phyloP scores from a whole-genome alignment of 2,888 invertebrate species.

The Stenoptilia bipunctidactyla region DNA sequence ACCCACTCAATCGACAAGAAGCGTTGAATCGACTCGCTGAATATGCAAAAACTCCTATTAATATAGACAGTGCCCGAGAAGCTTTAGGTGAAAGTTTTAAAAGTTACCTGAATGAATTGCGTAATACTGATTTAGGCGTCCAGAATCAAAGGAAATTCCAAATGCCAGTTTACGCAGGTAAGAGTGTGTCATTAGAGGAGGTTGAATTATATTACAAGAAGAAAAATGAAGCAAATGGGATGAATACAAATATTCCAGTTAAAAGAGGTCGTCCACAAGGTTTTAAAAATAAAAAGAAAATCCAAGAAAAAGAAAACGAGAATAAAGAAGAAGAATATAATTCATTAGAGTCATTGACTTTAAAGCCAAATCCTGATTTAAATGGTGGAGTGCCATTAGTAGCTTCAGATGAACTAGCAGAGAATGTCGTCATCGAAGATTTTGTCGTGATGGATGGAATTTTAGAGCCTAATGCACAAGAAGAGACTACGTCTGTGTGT shows the following conservation, averaged over 20 bases:
- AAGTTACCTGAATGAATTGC: slow-evolving; percentile 6
- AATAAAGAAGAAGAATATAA: slow-evolving; percentile 1
- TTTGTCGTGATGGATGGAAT: not conserved
- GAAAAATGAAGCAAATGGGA: too few relatives aligned
- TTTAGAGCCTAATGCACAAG: not conserved
- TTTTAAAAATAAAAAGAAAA: slow-evolving; percentile 9
- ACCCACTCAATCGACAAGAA: slow-evolving; percentile 6
- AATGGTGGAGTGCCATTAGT: slow-evolving; percentile 1
- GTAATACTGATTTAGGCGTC: slow-evolving; percentile 8
- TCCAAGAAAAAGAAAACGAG: slow-evolving; percentile 4
- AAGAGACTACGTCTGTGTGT: too few relatives aligned
- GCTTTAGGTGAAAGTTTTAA: slow-evolving; percentile 8
- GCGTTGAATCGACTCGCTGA: slow-evolving; percentile 2
- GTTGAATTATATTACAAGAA: slow-evolving; percentile 5
- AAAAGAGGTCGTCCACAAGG: slow-evolving; percentile 10
- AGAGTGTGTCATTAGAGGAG: slow-evolving; percentile 4
- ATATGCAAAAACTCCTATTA: not conserved
- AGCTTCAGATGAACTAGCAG: slow-evolving; percentile 1
- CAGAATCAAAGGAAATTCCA: slow-evolving; percentile 3
- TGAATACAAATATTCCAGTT: too few relatives aligned
- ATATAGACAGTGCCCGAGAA: slow-evolving; percentile 5
- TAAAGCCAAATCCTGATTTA: too few relatives aligned
- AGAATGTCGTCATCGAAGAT: not conserved
- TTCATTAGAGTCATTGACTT: not conserved
- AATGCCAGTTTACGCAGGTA: slow-evolving; percentile 6